Evolutionary conservation across 2,888 invertebrate species (phyloP).

Genomic region (Zaprionus bogoriensis): DNA sequence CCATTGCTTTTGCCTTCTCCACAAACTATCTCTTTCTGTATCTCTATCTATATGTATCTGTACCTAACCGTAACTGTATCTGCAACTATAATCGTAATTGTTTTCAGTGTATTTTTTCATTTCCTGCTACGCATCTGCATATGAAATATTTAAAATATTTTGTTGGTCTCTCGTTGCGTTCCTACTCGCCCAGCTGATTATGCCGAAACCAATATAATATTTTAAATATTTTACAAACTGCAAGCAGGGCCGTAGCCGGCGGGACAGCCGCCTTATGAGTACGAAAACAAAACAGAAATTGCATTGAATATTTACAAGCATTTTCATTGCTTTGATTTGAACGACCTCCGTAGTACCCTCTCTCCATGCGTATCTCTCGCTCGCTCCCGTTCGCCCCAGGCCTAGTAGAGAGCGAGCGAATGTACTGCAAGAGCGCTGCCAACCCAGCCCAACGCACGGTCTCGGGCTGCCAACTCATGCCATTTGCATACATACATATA

Average conservation of each 20-base stretch:
- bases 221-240: slow-evolving; percentile 72
- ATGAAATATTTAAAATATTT: slow-evolving; percentile 73
- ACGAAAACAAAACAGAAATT: slow-evolving; percentile 43
- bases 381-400: not conserved
- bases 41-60: slow-evolving; percentile 4
- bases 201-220: slow-evolving; percentile 61
- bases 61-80: slow-evolving; percentile 3
- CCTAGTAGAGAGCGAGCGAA: slow-evolving; percentile 48
- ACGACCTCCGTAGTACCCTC: slow-evolving; percentile 46
- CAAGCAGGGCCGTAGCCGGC: slow-evolving; percentile 54
- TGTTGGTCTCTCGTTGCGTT: slow-evolving; percentile 53
- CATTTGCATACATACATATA: slow-evolving; percentile 17
- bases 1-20: slow-evolving; percentile 59
- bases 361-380: not conserved
- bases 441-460: slow-evolving; percentile 47
- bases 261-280: slow-evolving; percentile 16
- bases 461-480: slow-evolving; percentile 37
- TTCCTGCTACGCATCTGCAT: slow-evolving; percentile 59
- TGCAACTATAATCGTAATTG: slow-evolving; percentile 15
- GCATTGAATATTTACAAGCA: slow-evolving; percentile 79
- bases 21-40: slow-evolving; percentile 3
- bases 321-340: slow-evolving; percentile 79
- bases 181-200: slow-evolving; percentile 28
- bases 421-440: slow-evolving; percentile 65
- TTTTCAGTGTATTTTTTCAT: slow-evolving; percentile 23